A percentile compares a stretch with the other conserved stretches of the same genome.
These are phyloP conservation scores for Lottia scabra DNA, from an alignment of 2,888 invertebrate genomes.

Conservation along the genomic window DNA sequence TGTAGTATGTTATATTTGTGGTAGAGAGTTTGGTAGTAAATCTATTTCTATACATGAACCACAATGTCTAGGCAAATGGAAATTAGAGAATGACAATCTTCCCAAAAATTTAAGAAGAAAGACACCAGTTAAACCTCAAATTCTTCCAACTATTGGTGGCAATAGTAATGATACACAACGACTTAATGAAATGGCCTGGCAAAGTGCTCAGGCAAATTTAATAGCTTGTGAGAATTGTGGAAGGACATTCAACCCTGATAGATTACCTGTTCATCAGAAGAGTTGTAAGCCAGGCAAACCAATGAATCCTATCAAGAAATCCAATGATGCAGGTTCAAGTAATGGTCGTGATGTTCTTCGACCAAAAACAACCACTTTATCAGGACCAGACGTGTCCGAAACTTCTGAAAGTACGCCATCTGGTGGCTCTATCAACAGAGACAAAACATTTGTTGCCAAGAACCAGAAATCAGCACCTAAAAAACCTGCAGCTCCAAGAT, in stretches of 20 bases:
- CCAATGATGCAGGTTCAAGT: conserved; percentile 10
- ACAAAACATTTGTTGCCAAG: conserved; percentile 35
- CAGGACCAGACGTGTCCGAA: conserved; percentile 47
- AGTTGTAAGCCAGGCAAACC: conserved; percentile 50
- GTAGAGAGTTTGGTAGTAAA: conserved; percentile 76
- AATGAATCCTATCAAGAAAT: conserved; percentile 27
- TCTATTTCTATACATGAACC: conserved; percentile 78
- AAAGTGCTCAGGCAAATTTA: conserved; percentile 74
- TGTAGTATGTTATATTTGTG: conserved; percentile 76
- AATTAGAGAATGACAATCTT: conserved; percentile 74
- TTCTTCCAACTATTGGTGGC: conserved; percentile 57
- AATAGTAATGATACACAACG: conserved; percentile 38
- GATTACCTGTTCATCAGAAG: conserved; percentile 75
- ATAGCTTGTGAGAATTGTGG: conserved; percentile 77
- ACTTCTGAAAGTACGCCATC: conserved; percentile 27
- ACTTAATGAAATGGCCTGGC: conserved; percentile 73
- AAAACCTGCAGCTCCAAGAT: conserved; percentile 50
- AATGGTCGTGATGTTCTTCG: conserved; percentile 31
- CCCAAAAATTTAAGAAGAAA: conserved; percentile 73
- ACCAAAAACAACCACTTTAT: conserved; percentile 55
- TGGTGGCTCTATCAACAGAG: conserved; percentile 1
- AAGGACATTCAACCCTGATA: conserved; percentile 78
- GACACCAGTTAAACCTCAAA: conserved; percentile 74
- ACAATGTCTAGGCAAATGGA: conserved; percentile 77
- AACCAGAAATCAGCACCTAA: conserved; percentile 35